phyloP scores from a whole-genome alignment of 2,888 invertebrate species.

The Coleophora deauratella region DNA sequence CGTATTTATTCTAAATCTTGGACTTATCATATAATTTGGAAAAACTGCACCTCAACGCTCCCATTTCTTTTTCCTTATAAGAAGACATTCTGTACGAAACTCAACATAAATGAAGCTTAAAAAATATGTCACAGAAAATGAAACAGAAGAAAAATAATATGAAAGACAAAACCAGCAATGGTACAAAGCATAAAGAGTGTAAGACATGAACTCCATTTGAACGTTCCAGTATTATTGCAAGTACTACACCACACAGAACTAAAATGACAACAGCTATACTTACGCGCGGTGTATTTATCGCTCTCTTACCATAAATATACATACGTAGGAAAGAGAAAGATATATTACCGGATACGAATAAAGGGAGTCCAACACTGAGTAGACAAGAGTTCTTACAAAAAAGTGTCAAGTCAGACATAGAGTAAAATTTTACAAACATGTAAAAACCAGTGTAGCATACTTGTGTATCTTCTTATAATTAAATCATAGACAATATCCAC shows the following conservation, averaged over 20 bases:
- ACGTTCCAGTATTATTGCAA: too few species aligned
- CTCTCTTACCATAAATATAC: too few species aligned
- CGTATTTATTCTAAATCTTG: too few species aligned
- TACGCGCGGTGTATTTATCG: too few species aligned
- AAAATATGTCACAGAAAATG: constrained; percentile 16
- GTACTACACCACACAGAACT: too few species aligned
- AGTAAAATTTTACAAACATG: constrained; percentile 13
- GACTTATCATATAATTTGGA: neutral
- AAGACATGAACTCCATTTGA: constrained; percentile 4
- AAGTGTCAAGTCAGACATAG: constrained; percentile 24
- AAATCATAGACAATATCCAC: constrained; percentile 20
- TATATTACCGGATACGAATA: constrained; percentile 1
- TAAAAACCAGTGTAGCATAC: constrained; percentile 41
- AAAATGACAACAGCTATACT: too few species aligned
- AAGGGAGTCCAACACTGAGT: constrained; percentile 1
- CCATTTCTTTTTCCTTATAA: constrained; percentile 32
- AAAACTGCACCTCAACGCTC: constrained; percentile 23
- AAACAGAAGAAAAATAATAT: constrained; percentile 20
- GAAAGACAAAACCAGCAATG: constrained; percentile 39
- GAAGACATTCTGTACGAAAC: constrained; percentile 33
- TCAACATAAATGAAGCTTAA: constrained; percentile 23
- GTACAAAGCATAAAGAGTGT: constrained; percentile 42
- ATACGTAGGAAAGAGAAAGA: too few species aligned
- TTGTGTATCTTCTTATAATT: constrained; percentile 59
- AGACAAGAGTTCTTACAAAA: constrained; percentile 13